A percentile compares a stretch with the other conserved stretches of the same genome.
Evolutionary conservation across 1,140 invertebrate genomes (phyloP).

Genomic region (Dendrolimus punctatus): DNA sequence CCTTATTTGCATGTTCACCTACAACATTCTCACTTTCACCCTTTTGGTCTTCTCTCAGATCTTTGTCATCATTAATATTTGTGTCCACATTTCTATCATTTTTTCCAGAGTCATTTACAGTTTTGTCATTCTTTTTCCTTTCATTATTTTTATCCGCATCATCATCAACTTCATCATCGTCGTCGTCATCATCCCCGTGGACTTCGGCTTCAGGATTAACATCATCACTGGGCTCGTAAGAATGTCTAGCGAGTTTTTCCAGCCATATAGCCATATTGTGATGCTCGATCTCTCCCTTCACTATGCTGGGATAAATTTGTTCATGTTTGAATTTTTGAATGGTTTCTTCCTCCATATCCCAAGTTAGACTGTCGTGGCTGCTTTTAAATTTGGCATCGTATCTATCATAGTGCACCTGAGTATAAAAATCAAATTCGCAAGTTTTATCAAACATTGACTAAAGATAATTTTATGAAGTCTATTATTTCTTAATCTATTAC

Average conservation of each 20-base stretch:
- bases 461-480: not conserved
- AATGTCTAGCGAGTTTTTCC: slow-evolving; percentile 78
- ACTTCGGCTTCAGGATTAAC: slow-evolving; percentile 34
- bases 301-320: slow-evolving; percentile 85
- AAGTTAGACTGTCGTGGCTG: slow-evolving; percentile 87
- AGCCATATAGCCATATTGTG: slow-evolving; percentile 86
- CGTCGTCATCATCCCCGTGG: slow-evolving; percentile 28
- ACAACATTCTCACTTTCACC: not conserved
- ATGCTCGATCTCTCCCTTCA: slow-evolving; percentile 85
- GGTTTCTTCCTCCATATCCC: slow-evolving; percentile 82
- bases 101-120: slow-evolving; percentile 3
- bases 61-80: too few species aligned
- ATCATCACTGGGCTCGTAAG: slow-evolving; percentile 75
- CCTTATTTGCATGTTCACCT: too few species aligned
- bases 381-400: slow-evolving; percentile 90
- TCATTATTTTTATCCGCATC: slow-evolving; percentile 11
- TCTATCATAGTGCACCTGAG: slow-evolving; percentile 88
- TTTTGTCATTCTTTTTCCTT: slow-evolving; percentile 7
- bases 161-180: slow-evolving; percentile 17
- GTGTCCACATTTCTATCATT: not conserved
- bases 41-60: slow-evolving; percentile 1
- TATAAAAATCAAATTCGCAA: slow-evolving; percentile 11
- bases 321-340: slow-evolving; percentile 86
- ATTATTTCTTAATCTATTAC: not conserved
- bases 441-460: not conserved